Base-by-base conservation (phyloP, 2,113 vertebrate genomes). In the Myotis lucifugus region DNA sequence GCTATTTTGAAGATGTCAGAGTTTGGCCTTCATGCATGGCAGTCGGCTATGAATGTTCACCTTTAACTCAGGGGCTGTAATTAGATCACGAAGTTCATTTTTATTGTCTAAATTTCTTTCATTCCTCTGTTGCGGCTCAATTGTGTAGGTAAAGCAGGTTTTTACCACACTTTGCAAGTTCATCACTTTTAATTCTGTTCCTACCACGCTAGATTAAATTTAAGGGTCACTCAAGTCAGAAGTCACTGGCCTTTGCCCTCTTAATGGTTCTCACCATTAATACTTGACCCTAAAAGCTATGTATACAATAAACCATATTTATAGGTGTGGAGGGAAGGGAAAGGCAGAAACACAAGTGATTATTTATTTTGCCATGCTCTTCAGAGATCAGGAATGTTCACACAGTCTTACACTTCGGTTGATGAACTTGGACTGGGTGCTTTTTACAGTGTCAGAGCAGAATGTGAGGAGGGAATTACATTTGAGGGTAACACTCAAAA, bases 261-360 rank as follows among this genome's bases (percentile, higher is more conserved):
- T 98, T 98, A 98, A 98, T 98, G 98, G 95, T 97, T 98, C 98
- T 98, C 97, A 96, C 97, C 97, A 97, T 97, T 97, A 97, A 98
- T 93, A 95, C 96, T 85, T 18, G 2, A 97, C 97, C 98, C 90
- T 8, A 59, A 97, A 93, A 98, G 96, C 37, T 97, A 96, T 95
- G 95, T 93, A 98, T 97, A 98, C 98, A 98, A 98, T 98, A 98
- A 98, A 97, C 96, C 91, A 91, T 92, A 97, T 98, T 98, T 97
- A 98, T 98, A 96, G 96, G 59, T 13, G 7, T 6, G 50, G 81
- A 54, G 18, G 95, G 97, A 93, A 93, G 89, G 67, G 96, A 94
- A 96, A 95, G 78, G 87, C 69, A 76, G 48, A 96, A 97, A 94
- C 93, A 93, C 95, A 96, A 78, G 92, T 97, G 97, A 94, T 98